phyloP scores from a whole-genome alignment of 2,797 vertebrate genomes.

The Sebastes trivittatus region DNA sequence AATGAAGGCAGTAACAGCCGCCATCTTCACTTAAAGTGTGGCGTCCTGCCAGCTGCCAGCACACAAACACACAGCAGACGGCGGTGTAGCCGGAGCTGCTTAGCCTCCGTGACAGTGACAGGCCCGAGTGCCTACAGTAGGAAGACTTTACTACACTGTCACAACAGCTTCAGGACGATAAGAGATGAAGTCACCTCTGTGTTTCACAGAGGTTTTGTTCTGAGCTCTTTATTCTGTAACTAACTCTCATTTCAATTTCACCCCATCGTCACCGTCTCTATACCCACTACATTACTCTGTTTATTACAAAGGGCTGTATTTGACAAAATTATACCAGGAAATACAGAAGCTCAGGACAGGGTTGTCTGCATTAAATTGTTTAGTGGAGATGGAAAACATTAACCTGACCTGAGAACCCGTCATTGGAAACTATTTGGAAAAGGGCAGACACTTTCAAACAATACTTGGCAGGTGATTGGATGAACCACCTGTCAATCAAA shows the following conservation, averaged over 20 bases:
- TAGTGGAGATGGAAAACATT: not conserved
- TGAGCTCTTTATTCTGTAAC: not conserved
- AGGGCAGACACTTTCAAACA: too few relatives aligned
- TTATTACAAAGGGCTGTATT: not conserved
- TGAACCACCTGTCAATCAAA: too few relatives aligned
- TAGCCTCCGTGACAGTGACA: conserved; percentile 35
- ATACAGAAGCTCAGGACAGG: not conserved
- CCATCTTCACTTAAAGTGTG: conserved; percentile 40
- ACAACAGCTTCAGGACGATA: not conserved
- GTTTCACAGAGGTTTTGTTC: not conserved
- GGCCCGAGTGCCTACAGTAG: conserved; percentile 14
- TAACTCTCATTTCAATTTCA: not conserved
- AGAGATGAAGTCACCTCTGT: not conserved
- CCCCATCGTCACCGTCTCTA: not conserved
- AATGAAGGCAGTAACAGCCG: not conserved
- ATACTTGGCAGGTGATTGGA: too few relatives aligned
- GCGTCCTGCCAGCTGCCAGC: conserved; percentile 45
- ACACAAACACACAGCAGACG: conserved; percentile 14
- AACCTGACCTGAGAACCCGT: too few relatives aligned
- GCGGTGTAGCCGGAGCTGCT: conserved; percentile 36
- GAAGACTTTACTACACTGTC: conserved; percentile 6
- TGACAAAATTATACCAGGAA: not conserved
- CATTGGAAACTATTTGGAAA: too few relatives aligned
- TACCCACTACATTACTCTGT: not conserved
- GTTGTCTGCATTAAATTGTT: not conserved